phyloP scores from a whole-genome alignment of 2,113 vertebrate species.

The Gambusia affinis region DNA sequence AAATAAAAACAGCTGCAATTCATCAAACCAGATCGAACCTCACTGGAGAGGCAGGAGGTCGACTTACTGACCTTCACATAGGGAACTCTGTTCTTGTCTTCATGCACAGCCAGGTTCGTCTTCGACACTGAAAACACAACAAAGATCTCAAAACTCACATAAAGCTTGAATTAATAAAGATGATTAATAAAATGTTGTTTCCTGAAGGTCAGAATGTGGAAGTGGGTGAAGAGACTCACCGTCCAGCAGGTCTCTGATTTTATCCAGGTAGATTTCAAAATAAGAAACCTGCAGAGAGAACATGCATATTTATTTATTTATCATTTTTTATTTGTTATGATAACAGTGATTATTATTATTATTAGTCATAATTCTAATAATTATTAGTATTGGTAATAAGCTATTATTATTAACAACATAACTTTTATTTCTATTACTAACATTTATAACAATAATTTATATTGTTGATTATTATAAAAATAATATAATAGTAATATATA shows the following conservation, averaged over 20 bases:
- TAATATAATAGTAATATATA: no score
- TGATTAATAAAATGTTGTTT: not conserved
- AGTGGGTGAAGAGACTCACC: constrained; percentile 70
- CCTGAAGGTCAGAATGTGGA: not conserved
- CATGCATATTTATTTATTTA: no score
- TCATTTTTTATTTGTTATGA: no score
- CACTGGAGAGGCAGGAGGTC: no score
- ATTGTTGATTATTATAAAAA: no score
- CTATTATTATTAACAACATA: no score
- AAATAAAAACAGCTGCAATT: not conserved
- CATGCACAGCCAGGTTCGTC: constrained; percentile 96
- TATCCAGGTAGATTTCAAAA: constrained; percentile 97
- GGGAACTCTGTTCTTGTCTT: constrained; percentile 96
- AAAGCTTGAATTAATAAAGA: not conserved
- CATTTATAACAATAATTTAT: no score
- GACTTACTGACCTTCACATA: constrained; percentile 88
- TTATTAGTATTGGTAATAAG: no score
- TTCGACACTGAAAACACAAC: constrained; percentile 86
- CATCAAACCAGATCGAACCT: no score
- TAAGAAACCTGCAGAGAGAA: constrained; percentile 89
- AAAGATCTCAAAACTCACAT: not conserved
- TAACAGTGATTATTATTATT: no score
- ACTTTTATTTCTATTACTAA: no score
- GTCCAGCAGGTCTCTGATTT: constrained; percentile 94
- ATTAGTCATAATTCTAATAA: no score